phyloP scores from a whole-genome alignment of 1,140 invertebrate species.

The Chironomus striatipennis region DNA sequence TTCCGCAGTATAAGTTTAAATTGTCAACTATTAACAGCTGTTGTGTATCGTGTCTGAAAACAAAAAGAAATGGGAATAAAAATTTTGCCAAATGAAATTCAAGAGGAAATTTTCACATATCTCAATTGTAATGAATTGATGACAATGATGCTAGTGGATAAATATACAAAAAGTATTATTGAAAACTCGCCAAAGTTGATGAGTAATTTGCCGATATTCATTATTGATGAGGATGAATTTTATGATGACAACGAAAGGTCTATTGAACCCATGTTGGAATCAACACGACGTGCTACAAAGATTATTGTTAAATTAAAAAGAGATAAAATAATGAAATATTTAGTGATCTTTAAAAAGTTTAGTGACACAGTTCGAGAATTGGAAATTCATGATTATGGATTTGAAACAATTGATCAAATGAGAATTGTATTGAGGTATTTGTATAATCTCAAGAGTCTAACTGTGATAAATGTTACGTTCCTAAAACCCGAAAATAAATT shows the following conservation, averaged over 20 bases:
- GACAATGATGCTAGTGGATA: background rate
- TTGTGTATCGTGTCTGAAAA: background rate
- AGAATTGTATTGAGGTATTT: background rate
- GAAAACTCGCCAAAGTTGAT: background rate
- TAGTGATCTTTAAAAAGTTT: background rate
- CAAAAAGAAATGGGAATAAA: background rate
- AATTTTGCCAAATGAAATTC: background rate
- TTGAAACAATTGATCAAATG: slow-evolving; percentile 15
- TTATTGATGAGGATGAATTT: background rate
- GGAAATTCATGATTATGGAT: background rate
- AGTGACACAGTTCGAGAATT: background rate
- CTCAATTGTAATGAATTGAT: background rate
- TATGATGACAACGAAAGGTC: background rate
- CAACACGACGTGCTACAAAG: background rate
- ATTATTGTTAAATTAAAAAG: background rate
- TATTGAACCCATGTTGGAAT: background rate
- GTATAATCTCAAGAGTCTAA: background rate
- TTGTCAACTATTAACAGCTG: background rate
- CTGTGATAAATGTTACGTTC: background rate
- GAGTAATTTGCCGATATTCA: background rate
- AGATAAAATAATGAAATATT: background rate
- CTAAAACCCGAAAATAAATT: background rate
- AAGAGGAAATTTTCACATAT: background rate
- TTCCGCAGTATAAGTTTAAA: background rate
- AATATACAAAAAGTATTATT: background rate